phyloP scores from a whole-genome alignment of 2,888 invertebrate species.

The Polymixis flavicincta region DNA sequence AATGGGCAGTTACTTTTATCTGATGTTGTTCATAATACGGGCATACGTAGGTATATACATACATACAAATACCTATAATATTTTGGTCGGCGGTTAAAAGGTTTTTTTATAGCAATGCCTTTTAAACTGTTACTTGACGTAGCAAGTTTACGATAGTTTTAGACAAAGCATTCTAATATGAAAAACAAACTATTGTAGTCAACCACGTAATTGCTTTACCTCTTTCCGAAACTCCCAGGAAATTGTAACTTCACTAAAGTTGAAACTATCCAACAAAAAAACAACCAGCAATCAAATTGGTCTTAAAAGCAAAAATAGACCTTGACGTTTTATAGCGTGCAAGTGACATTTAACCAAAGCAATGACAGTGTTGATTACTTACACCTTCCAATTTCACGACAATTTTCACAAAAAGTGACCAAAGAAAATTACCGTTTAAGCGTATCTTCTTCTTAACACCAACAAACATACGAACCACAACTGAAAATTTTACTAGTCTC shows the following conservation, averaged over 20 bases:
- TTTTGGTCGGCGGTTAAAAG: neutral
- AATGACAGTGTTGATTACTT: too few species aligned
- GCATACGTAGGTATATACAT: neutral
- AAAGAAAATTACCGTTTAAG: neutral
- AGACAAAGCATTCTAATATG: too few species aligned
- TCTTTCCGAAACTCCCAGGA: neutral
- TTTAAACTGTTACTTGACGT: neutral
- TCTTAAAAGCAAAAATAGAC: neutral
- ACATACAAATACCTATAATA: neutral
- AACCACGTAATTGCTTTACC: neutral
- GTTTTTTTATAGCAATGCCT: neutral
- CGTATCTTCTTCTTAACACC: neutral
- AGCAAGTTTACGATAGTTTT: neutral
- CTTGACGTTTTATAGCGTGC: neutral
- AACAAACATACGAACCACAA: neutral
- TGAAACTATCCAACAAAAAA: too few species aligned
- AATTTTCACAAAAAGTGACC: too few species aligned
- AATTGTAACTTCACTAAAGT: neutral
- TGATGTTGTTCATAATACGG: conserved; percentile 40
- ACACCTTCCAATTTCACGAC: neutral
- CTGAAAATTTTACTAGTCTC: neutral
- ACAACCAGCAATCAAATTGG: too few species aligned
- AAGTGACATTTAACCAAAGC: neutral
- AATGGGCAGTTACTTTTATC: conserved; percentile 39
- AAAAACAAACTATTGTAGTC: neutral